Percentiles rank a stretch among this genome's conserved stretches.
Evolutionary conservation across 1,140 invertebrate genomes (phyloP).

Genomic region (Macrosteles quadrilineatus): DNA sequence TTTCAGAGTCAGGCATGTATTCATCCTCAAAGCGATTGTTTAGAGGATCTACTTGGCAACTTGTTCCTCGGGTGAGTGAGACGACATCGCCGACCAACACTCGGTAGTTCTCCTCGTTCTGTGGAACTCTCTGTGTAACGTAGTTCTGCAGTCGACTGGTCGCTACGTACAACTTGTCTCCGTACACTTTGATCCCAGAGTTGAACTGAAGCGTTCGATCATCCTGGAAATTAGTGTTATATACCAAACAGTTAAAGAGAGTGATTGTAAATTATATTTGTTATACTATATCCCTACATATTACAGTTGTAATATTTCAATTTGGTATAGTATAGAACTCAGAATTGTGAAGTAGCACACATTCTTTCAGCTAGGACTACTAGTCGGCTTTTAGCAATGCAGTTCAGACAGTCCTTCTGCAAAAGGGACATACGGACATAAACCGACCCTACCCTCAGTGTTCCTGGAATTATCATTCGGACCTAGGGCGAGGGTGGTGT

Average conservation of each 20-base stretch:
- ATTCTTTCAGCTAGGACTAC: too few species aligned
- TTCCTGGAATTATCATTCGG: too few species aligned
- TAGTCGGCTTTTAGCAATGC: too few species aligned
- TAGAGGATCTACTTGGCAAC: constrained; percentile 29
- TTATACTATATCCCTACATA: background rate
- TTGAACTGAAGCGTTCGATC: constrained; percentile 42
- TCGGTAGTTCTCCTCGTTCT: constrained; percentile 39
- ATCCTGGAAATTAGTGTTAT: constrained; percentile 37
- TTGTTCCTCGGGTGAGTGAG: constrained; percentile 33
- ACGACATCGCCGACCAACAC: constrained; percentile 34
- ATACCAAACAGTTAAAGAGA: background rate
- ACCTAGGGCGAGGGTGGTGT: too few species aligned
- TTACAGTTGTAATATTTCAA: too few species aligned
- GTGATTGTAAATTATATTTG: background rate
- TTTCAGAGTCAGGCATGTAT: constrained; percentile 11
- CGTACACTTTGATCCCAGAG: constrained; percentile 39
- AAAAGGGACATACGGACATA: too few species aligned
- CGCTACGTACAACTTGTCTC: constrained; percentile 38
- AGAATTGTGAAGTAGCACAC: too few species aligned
- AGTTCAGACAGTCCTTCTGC: too few species aligned
- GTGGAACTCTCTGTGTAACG: constrained; percentile 24
- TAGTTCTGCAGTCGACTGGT: constrained; percentile 42
- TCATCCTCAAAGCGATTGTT: background rate
- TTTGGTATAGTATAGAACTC: too few species aligned
- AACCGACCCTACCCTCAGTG: too few species aligned